These are phyloP conservation scores for Drepana falcataria DNA, from an alignment of 2,888 invertebrate species.

Conservation along the genomic window DNA sequence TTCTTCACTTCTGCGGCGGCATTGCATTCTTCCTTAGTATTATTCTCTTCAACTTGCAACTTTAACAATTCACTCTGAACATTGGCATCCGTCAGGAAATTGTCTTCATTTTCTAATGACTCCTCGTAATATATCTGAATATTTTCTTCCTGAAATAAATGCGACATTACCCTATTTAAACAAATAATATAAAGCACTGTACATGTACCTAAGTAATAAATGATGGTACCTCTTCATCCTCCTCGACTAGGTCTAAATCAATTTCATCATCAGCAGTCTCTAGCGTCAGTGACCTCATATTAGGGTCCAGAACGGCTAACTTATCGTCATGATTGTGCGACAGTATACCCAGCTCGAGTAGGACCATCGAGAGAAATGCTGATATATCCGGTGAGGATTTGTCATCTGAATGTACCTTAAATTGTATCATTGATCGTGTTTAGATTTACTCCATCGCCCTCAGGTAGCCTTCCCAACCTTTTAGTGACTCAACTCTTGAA, in stretches of 20 bases:
- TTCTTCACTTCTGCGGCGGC: not conserved
- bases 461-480: too few species aligned
- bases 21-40: slow-evolving; percentile 19
- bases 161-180: not conserved
- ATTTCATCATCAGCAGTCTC: slow-evolving; percentile 45
- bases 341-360: slow-evolving; percentile 50
- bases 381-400: slow-evolving; percentile 28
- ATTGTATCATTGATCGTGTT: not conserved
- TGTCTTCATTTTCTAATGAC: not conserved
- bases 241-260: slow-evolving; percentile 44
- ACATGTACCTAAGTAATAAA: not conserved
- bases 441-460: not conserved
- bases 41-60: slow-evolving; percentile 2
- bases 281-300: slow-evolving; percentile 36
- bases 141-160: slow-evolving; percentile 6
- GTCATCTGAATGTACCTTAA: slow-evolving; percentile 2
- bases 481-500: too few species aligned
- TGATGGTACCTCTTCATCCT: slow-evolving; percentile 27
- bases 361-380: slow-evolving; percentile 42
- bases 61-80: not conserved
- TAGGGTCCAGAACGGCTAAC: slow-evolving; percentile 26
- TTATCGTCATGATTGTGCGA: slow-evolving; percentile 22
- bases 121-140: not conserved
- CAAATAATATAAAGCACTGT: too few species aligned
- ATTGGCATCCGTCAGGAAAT: not conserved